Evolutionary conservation across 2,797 vertebrate species (phyloP).

Genomic region (Psittacula echo): DNA sequence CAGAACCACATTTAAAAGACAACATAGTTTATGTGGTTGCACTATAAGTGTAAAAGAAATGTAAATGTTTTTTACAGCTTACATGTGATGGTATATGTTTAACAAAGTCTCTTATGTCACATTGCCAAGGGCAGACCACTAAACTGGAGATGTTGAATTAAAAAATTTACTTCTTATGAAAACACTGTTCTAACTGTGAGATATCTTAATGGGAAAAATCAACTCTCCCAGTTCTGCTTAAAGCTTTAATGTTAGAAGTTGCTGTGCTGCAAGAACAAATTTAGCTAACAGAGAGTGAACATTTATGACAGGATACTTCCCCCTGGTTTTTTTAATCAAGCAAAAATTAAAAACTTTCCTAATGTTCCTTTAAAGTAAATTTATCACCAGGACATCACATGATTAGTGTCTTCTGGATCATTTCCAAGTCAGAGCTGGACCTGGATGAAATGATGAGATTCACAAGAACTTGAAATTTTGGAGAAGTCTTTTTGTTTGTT

Average conservation of each 20-base stretch:
- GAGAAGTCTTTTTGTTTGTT: not conserved
- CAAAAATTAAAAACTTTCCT: not conserved
- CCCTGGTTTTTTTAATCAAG: not conserved
- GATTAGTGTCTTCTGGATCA: not conserved
- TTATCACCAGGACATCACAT: not conserved
- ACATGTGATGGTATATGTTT: not conserved
- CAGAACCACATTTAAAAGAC: not conserved
- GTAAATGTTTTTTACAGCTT: not conserved
- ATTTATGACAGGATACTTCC: not conserved
- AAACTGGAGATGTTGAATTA: not conserved
- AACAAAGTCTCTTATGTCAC: not conserved
- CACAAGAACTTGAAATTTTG: not conserved
- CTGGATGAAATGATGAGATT: not conserved
- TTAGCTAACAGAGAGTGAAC: not conserved
- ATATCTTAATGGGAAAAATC: not conserved
- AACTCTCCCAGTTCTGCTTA: not conserved
- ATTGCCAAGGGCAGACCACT: not conserved
- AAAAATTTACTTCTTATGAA: not conserved
- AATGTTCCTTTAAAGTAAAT: not conserved
- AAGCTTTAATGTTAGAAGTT: not conserved
- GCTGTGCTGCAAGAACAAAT: not conserved
- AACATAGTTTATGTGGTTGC: not conserved
- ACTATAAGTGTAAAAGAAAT: not conserved
- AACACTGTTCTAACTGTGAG: not conserved
- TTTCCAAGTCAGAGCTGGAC: not conserved